Evolutionary conservation across 1,140 invertebrate species (phyloP), one percentile per base, ranked within the genome.

Genomic region (Acyrthosiphon pisum): DNA sequence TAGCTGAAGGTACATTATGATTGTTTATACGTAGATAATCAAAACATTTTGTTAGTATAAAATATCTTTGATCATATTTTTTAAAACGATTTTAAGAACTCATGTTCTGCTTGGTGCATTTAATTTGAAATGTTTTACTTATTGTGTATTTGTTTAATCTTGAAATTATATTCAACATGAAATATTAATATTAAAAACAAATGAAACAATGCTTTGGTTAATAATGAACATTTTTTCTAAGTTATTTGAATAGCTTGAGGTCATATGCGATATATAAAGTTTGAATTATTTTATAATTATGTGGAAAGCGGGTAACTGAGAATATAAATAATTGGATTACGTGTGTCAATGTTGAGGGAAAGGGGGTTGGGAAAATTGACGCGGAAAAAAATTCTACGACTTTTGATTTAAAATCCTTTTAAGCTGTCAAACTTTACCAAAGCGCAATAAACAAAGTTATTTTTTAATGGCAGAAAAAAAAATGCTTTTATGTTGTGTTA

Each of bases 351-450:
- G 48, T 56, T 37, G 2, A 48, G 37, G 44, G 18, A 48, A 84
- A 50, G 50, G n/a, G n/a, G 68, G 68, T 37, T 50, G 14, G n/a
- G 41, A 37, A 83, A 91, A 91, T 48, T 41, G 90, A 90, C 44
- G 44, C 68, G 46, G n/a, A 23, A 48, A 91, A 41, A 76, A 50
- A 37, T 91, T 91, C 3, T 35, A 37, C 23, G 14, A 86, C 23
- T 93, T 90, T 53, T 50, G 48, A 50, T 93, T 86, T 76, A 44
- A 46, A 84, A 84, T 86, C 46, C 91, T 93, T 93, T 93, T 93
- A 93, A 84, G 35, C n/a, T 86, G 91, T 93, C 91, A 84, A 93
- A 93, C 91, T 93, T 56, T n/a, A n/a, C n/a, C 14, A 41, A 46
- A 90, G 37, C 26, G 26, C 23, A 68, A 90, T 90, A 90, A 90